phyloP scores from a whole-genome alignment of 2,797 vertebrate genomes.

The Sebastes umbrosus region DNA sequence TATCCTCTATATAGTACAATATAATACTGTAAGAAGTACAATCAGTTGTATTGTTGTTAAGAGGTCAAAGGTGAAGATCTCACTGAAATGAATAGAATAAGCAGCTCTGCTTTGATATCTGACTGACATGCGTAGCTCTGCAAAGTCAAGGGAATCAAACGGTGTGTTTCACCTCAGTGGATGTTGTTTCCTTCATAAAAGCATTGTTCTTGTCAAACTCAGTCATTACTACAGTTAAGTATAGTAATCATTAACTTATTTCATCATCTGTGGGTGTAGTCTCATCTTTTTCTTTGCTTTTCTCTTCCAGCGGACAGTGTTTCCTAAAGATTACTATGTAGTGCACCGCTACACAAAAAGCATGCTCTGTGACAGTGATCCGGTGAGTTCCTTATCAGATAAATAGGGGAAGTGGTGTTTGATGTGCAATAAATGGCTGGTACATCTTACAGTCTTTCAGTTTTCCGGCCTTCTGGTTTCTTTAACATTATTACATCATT shows the following conservation, averaged over 20 bases:
- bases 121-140: background rate
- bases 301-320: constrained; percentile 75
- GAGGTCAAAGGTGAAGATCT: background rate
- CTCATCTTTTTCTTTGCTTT: background rate
- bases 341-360: constrained; percentile 76
- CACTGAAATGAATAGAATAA: background rate
- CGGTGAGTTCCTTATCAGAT: constrained; percentile 72
- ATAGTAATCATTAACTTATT: background rate
- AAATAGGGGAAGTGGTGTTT: background rate
- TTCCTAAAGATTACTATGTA: constrained; percentile 82
- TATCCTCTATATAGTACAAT: background rate
- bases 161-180: background rate
- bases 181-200: background rate
- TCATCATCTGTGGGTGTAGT: background rate
- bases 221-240: background rate
- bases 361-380: constrained; percentile 77
- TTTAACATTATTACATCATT: background rate
- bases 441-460: background rate
- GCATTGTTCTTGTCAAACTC: background rate
- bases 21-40: background rate
- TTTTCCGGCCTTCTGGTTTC: background rate
- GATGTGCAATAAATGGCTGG: background rate
- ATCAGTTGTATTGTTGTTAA: background rate
- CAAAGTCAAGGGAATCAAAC: background rate
- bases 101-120: background rate